phyloP scores from a whole-genome alignment of 2,113 vertebrate genomes.

The Emydocephalus ijimae region DNA sequence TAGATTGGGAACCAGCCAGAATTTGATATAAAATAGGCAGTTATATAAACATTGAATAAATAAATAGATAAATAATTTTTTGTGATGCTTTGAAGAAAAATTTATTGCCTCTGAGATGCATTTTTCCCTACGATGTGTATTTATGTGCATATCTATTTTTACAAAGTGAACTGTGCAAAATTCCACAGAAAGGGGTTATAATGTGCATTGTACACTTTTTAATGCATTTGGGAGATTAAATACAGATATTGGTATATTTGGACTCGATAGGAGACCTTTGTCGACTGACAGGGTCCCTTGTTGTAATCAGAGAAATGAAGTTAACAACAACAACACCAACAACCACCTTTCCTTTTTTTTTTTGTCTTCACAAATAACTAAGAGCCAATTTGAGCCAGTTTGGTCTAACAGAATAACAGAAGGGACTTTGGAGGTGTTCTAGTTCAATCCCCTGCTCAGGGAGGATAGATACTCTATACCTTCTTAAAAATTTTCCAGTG shows the following conservation, averaged over 20 bases:
- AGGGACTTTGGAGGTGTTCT: not conserved
- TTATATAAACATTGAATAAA: not conserved
- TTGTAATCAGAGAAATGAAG: not conserved
- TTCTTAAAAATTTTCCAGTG: not conserved
- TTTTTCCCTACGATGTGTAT: not conserved
- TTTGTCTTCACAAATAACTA: not conserved
- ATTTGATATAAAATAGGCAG: too few species aligned
- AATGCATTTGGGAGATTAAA: not conserved
- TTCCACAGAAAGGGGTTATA: not conserved
- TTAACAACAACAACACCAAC: too few species aligned
- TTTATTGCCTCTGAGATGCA: not conserved
- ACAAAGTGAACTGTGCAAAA: not conserved
- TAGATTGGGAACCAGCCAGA: too few species aligned
- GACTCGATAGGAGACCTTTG: not conserved
- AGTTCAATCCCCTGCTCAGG: not conserved
- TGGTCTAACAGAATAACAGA: not conserved
- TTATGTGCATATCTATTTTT: not conserved
- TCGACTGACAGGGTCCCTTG: not conserved
- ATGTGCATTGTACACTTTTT: not conserved
- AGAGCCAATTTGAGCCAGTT: too few species aligned
- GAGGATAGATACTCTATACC: not conserved
- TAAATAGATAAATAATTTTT: not conserved
- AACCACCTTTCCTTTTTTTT: too few species aligned
- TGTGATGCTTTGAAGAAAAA: not conserved
- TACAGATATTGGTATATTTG: not conserved